Evolutionary conservation across 2,113 vertebrate genomes (phyloP), one percentile per base, ranked within the genome.

Genomic region (Ceuthmochares aereus): DNA sequence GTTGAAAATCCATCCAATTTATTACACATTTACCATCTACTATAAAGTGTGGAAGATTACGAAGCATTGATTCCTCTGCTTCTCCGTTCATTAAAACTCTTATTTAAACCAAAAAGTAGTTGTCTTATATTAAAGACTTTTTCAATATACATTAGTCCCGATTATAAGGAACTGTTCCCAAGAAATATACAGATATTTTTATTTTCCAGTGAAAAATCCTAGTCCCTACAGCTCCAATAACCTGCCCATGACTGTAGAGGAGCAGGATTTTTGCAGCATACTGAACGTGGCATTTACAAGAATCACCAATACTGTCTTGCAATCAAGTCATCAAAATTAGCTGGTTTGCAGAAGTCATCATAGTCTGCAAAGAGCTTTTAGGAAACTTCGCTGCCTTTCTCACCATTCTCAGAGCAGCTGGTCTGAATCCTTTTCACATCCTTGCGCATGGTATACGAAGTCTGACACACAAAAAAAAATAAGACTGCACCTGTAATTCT

Each of bases 1-100:
- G 34, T 76, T 92, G 52, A 82, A 89, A 90, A 89, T 84, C n/a
- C 30, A 74, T 81, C 72, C 89, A 63, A 67, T 88, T 59, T 74
- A 16, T 89, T 83, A 96, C 76, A 80, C 27, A 54, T 95, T 93
- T 77, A 30, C 84, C 26, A 13, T 17, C 70, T 84, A 67, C 40
- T 14, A 40, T 64, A 62, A 56, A 78, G 26, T 42, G 40, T 34
- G 10, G 2, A 84, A 73, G 75, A 86, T 93, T 86, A 84, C 49
- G 40, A 72, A 56, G 26, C 90, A 4, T 43, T 60, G 11, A 54
- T 81, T 92, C 15, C 7, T 81, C 12, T 80, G 45, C 49, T 89
- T 70, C 68, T 90, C 1, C 0, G 8, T 72, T 92, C n/a, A 47
- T 26, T n/a, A 18, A 75, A 92, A 70, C 63, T 36, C 11, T 75